Base-by-base conservation (phyloP, 2,888 invertebrate species). In the Drosophila bunnanda region DNA sequence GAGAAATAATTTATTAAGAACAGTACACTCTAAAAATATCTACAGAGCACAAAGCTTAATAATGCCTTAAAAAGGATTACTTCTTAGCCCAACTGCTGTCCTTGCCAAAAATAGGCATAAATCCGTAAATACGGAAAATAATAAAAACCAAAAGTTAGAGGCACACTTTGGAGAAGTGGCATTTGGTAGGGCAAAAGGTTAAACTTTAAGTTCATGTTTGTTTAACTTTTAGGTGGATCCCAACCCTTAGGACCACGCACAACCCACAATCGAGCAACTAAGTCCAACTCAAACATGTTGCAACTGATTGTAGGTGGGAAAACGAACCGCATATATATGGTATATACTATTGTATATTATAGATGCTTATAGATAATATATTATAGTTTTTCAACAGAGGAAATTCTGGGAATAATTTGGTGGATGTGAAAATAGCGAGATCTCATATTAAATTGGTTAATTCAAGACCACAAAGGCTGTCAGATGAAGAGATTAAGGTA, bases 261-360 rank as follows among this genome's bases (percentile, higher is more conserved):
- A 5, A 13, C 50, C 34, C 15, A 34, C 9, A 34, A 20, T 20
- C 6, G 13, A 20, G 13, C 43, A 44, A 44, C 46, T 12, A 4
- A 22, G 32, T 15, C 17, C 17, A 62, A 62, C 46, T 62, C 61
- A 30, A 46, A 61, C 61, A 36, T 46, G 58, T 61, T 57, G 58
- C 58, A 46, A 46, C 9, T n/a, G 12, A 17, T 25, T 32, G 10
- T 2, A 12, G 22, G 44, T 43, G 34, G 32, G 7, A 43, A 1
- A 15, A 25, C 36, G 3, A 59, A 54, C 39, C n/a, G 20, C 12
- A 34, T 22, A 20, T 41, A 7, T 36, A 9, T n/a, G n/a, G n/a
- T n/a, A n/a, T n/a, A n/a, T n/a, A n/a, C n/a, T n/a, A n/a, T n/a
- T n/a, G n/a, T n/a, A n/a, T 15, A 8, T 20, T 43, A 44, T 22